Evolutionary conservation across 2,888 invertebrate species (phyloP), one percentile per base, ranked within the genome.

Genomic region (Drosophila bunnanda): DNA sequence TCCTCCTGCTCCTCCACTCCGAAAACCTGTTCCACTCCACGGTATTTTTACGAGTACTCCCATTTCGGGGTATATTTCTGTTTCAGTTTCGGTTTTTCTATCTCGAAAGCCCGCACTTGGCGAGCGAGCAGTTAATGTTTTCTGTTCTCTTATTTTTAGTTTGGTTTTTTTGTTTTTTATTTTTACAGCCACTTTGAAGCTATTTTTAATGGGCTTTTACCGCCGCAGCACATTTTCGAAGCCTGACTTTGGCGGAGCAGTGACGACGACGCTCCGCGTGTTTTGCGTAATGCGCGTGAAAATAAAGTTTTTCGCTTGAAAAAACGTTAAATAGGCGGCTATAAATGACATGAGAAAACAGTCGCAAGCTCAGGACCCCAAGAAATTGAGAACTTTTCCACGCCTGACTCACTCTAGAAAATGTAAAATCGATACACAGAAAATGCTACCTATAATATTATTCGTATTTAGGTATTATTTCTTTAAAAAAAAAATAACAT

Each of bases 271-370:
- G 22, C 39, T 60, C 55, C 54, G 50, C 59, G 44, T 50, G 50
- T 41, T 64, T 60, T 69, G 89, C 75, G 85, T 78, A 87, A 89
- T 84, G 89, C 82, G 90, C 89, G 82, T 87, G 87, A 87, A 87
- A 87, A 89, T 87, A 88, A 87, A 90, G 78, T 81, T 83, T 86
- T 87, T 77, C 82, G 79, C 86, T 89, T 87, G 89, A 83, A 83
- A 83, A 83, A 71, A 83, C 86, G 77, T 85, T 89, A 89, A 88
- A 85, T 79, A 79, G 79, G 54, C 72, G 85, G 81, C 89, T 68
- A 87, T 84, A 81, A 82, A 87, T 84, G 88, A 69, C 79, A 84
- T 76, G 74, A 76, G 76, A 80, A 80, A 67, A 80, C 77, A 38
- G 38, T 38, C 54, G 60, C 73, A 36, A 36, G 43, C 66, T 62